Base-by-base conservation (phyloP, 2,888 invertebrate species). In the Endomychus coccineus region DNA sequence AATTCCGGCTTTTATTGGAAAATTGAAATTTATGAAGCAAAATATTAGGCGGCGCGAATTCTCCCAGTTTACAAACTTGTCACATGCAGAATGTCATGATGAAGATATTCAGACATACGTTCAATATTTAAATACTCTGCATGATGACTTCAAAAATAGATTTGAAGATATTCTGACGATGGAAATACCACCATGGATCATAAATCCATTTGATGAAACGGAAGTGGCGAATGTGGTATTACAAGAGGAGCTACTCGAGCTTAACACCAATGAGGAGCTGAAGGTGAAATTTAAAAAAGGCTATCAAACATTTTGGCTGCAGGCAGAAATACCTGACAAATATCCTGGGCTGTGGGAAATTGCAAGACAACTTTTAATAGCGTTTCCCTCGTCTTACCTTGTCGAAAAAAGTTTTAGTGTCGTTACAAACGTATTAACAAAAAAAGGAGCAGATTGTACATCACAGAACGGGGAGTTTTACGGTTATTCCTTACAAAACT, bases 181-280 rank as follows among this genome's bases (percentile, higher is more conserved):
- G 30, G n/a, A 30, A 30, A 30, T 30, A 30, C 30, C 30, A 30
- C 17, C 30, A 30, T 30, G 16, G 16, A 30, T 30, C 17, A 29
- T 19, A 21, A 36, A 19, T 36, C 17, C 36, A 19, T 29, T 36
- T 29, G 19, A 34, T 25, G 27, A 34, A 25, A 29, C 21, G 14
- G 19, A 28, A 35, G 35, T 35, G 35, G 35, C 15, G 15, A 33
- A 34, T 33, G 38, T 38, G 16, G 12, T 34, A 34, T 16, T 34
- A 22, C 21, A 34, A 34, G 28, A 39, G 16, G 34, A 34, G 29
- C 39, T 39, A 34, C 23, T 34, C 23, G 34, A 34, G 23, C 34
- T 34, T 34, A 29, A 24, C 23, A 36, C 22, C 12, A 36, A 36
- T 36, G 29, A 30, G 29, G 15, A 27, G 36, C 36, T 36, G 36